Conservation (phyloP, 2,888 invertebrate species). For the Pseudococcus viburni region DNA sequence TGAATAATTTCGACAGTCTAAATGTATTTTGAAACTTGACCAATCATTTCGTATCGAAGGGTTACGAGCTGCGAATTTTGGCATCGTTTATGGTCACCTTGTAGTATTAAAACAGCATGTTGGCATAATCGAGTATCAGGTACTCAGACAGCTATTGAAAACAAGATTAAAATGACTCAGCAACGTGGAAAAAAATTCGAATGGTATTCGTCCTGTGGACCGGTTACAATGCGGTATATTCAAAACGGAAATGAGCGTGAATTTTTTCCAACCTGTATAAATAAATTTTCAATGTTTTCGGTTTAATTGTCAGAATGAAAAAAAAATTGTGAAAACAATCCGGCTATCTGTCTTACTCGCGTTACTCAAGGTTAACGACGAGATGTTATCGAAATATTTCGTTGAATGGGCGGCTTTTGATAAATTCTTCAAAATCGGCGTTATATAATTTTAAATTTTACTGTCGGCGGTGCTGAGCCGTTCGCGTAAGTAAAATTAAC, state of each 20-base stretch:
- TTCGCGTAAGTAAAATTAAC: background rate
- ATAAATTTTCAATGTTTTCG: conserved; percentile 35
- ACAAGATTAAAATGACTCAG: conserved; percentile 29
- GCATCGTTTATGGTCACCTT: conserved; percentile 5
- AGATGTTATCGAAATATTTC: conserved; percentile 35
- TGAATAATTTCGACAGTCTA: background rate
- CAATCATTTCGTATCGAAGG: background rate
- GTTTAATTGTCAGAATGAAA: background rate
- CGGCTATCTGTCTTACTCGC: conserved; percentile 24
- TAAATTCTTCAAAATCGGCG: conserved; percentile 17
- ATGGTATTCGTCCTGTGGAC: conserved; percentile 29
- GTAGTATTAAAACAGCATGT: background rate
- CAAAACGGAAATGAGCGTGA: conserved; percentile 25
- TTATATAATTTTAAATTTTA: conserved; percentile 13
- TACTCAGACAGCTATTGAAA: background rate
- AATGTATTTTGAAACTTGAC: background rate
- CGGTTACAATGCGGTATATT: conserved; percentile 35
- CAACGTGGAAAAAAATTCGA: conserved; percentile 26
- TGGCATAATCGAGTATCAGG: background rate
- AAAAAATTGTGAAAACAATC: conserved; percentile 29
- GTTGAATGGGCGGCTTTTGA: conserved; percentile 30
- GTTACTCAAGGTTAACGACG: conserved; percentile 29
- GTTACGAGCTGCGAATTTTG: background rate
- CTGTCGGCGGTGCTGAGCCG: background rate
- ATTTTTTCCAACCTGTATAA: conserved; percentile 27